Conservation (phyloP, 2,113 vertebrate species). For the Notiomystis cincta region DNA sequence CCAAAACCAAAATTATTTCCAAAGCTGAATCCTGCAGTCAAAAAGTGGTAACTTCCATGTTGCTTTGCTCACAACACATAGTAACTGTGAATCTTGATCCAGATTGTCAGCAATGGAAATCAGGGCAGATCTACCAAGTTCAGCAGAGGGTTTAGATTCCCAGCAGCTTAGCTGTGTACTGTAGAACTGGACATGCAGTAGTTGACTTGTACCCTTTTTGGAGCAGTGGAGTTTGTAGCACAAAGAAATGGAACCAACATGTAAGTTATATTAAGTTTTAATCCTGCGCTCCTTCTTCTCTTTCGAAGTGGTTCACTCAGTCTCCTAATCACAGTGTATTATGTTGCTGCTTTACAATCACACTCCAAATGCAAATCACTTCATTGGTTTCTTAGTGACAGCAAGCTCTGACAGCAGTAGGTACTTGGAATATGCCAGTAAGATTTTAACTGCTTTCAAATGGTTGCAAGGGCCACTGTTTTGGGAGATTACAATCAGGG, state of each 20-base stretch:
- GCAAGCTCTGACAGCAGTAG: conserved; percentile 28
- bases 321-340: conserved; percentile 48
- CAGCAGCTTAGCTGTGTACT: background rate
- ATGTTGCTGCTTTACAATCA: conserved; percentile 54
- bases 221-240: background rate
- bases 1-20: background rate
- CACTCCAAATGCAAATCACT: conserved; percentile 52
- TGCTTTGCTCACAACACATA: background rate
- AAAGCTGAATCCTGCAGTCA: background rate
- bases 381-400: conserved; percentile 25
- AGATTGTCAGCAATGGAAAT: background rate
- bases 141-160: background rate
- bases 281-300: background rate
- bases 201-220: background rate
- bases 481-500: conserved; percentile 41
- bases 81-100: background rate
- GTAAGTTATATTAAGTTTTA: background rate
- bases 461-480: background rate
- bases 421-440: conserved; percentile 17
- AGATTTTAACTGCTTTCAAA: conserved; percentile 26
- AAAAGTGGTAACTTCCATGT: background rate
- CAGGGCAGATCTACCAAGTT: background rate
- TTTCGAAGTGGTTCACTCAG: conserved; percentile 20
- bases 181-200: background rate
- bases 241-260: background rate